Base-by-base conservation (phyloP, 2,797 vertebrate species). In the Steatocranus sp. region DNA sequence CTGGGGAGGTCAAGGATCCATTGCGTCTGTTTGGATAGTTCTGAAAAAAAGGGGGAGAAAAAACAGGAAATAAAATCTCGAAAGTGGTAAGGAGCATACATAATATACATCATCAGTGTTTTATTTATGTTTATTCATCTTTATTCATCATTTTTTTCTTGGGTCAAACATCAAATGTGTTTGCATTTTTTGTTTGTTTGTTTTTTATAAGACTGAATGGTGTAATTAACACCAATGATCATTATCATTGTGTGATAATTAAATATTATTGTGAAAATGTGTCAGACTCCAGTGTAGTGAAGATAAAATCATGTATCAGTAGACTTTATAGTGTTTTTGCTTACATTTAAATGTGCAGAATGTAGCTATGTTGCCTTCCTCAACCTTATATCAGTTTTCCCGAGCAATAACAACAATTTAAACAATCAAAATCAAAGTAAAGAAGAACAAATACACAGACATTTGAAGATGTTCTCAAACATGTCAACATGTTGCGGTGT, bases 1-100 rank as follows among this genome's bases (percentile, higher is more conserved):
- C 48, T 73, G 11, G 14, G 30, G 78, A 87, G 78, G 84, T 85
- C 81, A 83, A n/a, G 48, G 51, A 83, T 87, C 25, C 23, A 85
- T 82, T 34, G 77, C 77, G 63, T 81, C 78, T 34, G 32, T 11
- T 8, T 76, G 75, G 61, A 79, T 38, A 75, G 12, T 54, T 56
- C 48, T 79, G 34, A 54, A 70, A 58, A 83, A 81, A 48, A 20
- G 3, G 10, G 10, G 11, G 1, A 6, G 32, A 23, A 30, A 8
- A 50, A 14, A 2, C 5, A 73, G 27, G 17, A 75, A 41, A 43
- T 48, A 10, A 61, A 23, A 81, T 76, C 30, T 25, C 23, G 2
- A 36, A 78, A 74, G 18, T 5, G 3, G 9, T 38, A 27, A 11
- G 12, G 1, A 6, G 14, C 15, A 43, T 46, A 8, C 38, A 46